phyloP scores from a whole-genome alignment of 2,113 vertebrate species.

The Pseudopipra pipra region DNA sequence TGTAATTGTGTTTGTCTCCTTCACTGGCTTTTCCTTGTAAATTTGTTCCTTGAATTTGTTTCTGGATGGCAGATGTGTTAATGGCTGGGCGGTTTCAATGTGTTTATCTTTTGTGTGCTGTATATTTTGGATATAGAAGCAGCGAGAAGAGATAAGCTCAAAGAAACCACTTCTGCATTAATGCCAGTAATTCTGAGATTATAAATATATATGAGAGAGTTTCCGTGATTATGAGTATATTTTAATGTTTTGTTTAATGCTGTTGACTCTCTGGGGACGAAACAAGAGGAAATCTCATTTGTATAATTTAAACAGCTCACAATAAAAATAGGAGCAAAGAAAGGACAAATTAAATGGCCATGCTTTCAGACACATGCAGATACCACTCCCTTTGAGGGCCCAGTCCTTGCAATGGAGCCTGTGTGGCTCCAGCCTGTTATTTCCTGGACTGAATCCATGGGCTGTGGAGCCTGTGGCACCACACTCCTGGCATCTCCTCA shows the following conservation, averaged over 20 bases:
- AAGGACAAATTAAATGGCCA: not conserved
- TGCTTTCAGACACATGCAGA: not conserved
- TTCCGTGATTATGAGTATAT: not conserved
- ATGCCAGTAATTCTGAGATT: conserved; percentile 33
- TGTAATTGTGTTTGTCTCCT: conserved; percentile 43
- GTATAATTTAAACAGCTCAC: conserved; percentile 21
- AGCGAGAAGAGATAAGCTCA: not conserved
- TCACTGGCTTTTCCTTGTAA: conserved; percentile 38
- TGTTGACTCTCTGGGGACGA: not conserved
- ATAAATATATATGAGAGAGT: conserved; percentile 61
- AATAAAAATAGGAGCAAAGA: conserved; percentile 29
- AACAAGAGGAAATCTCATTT: conserved; percentile 34
- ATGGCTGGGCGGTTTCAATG: not conserved
- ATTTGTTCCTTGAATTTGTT: conserved; percentile 16
- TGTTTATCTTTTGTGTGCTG: conserved; percentile 31
- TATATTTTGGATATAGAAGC: not conserved
- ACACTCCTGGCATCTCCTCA: accelerated
- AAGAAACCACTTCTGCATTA: conserved; percentile 46
- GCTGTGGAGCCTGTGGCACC: not conserved
- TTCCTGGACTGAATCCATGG: not conserved
- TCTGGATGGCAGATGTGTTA: conserved; percentile 28
- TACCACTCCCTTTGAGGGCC: not conserved
- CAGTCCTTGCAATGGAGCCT: not conserved
- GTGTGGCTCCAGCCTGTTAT: not conserved
- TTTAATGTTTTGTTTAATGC: conserved; percentile 35